Base-by-base conservation (phyloP, 1,140 invertebrate species). In the Drosophila sulfurigaster region DNA sequence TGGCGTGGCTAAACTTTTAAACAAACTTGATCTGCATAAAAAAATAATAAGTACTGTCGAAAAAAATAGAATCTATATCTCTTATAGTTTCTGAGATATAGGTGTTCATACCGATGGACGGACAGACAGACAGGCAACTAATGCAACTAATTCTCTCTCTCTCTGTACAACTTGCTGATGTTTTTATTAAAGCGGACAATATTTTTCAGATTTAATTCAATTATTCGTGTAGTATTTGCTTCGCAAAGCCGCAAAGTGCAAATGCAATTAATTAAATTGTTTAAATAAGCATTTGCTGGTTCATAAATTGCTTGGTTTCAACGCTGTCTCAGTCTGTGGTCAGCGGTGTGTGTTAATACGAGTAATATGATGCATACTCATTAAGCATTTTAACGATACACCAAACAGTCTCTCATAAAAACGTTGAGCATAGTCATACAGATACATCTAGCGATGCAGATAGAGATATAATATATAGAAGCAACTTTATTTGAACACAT, bases 321-420 rank as follows among this genome's bases (percentile, higher is more conserved):
- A 11, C 15, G 54, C 54, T 20, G 54, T 41, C 11, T 52, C 30
- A 7, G 30, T 54, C 16, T 57, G 51, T 54, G 51, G 51, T 54
- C 30, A 54, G 30, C 32, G 11, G 51, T 10, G n/a, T 54, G 51
- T 54, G 51, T 32, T 54, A 54, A 52, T 13, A 49, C 46, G 11
- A 52, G 28, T 32, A 57, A 41, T 57, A 43, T 41, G 16, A 16
- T 41, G 15, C 38, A 41, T 41, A 57, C 32, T 57, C 54, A 57
- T 57, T 57, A 57, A 20, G 11, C 32, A 25, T 57, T 57, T 57
- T 35, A 32, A 54, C 30, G 13, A 54, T 54, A 54, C 25, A 52
- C 28, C n/a, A 15, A 32, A 35, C 51, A 54, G 51, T 15, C 6
- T 3, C 15, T n/a, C 54, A 57, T 57, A 41, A 57, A 57, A 41